Evolutionary conservation across 2,888 invertebrate species (phyloP).

Genomic region (Halictus quadricinctus): DNA sequence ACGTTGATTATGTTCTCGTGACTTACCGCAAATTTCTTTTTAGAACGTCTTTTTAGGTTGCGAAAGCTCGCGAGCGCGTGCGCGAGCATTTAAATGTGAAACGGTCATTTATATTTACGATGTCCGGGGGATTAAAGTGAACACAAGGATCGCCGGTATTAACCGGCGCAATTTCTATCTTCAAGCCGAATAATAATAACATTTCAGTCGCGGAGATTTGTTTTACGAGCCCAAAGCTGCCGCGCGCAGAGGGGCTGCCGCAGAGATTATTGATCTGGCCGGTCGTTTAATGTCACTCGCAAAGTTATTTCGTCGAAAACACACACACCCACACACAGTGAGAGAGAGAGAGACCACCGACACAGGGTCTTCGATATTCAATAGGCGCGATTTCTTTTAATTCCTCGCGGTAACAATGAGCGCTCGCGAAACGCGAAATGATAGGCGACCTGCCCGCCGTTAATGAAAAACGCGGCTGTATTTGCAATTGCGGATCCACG

Average conservation of each 20-base stretch:
- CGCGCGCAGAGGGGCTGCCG: slow-evolving; percentile 44
- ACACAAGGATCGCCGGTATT: slow-evolving; percentile 36
- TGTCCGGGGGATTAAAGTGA: slow-evolving; percentile 35
- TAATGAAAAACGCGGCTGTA: slow-evolving; percentile 19
- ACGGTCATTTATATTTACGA: slow-evolving; percentile 41
- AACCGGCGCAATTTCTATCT: slow-evolving; percentile 48
- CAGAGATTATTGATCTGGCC: slow-evolving; percentile 65
- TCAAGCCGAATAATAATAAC: slow-evolving; percentile 50
- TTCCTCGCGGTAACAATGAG: not conserved
- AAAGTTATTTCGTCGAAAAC: slow-evolving; percentile 64
- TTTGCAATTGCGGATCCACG: not conserved
- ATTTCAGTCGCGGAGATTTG: slow-evolving; percentile 59
- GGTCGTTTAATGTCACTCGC: slow-evolving; percentile 65
- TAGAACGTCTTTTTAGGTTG: not conserved
- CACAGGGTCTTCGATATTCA: slow-evolving; percentile 52
- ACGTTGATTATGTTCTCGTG: not conserved
- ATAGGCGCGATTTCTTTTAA: slow-evolving; percentile 24
- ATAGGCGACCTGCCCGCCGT: not conserved
- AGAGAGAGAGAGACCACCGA: slow-evolving; percentile 6
- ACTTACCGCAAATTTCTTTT: not conserved
- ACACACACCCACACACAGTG: not conserved
- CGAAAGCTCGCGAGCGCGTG: not conserved
- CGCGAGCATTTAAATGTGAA: slow-evolving; percentile 22
- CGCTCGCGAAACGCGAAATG: too few species aligned
- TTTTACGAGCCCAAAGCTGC: slow-evolving; percentile 53